A percentile compares a stretch with the other conserved stretches of the same genome.
Conservation (phyloP, 2,888 invertebrate genomes). For the Heliothis peltigera region DNA sequence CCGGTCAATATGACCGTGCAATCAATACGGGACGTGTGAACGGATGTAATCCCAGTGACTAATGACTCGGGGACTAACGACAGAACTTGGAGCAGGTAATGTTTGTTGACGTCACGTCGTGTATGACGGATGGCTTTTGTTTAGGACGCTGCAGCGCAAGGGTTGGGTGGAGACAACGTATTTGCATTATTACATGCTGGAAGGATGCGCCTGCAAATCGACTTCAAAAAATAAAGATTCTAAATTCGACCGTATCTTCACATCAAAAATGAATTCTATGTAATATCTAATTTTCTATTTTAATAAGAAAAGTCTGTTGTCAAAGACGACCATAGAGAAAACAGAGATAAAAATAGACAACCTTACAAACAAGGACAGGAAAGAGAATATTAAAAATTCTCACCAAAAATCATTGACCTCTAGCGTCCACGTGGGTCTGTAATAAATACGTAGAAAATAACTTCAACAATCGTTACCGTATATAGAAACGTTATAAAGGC, state of each 20-base stretch:
- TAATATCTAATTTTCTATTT: no score
- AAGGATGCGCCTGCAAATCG: no score
- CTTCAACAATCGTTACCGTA: constrained; percentile 15
- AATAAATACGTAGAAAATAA: background rate
- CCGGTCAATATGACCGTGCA: constrained; percentile 63
- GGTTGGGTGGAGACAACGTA: constrained; percentile 31
- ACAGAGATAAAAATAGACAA: constrained; percentile 5
- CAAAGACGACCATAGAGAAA: background rate
- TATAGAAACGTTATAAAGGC: background rate
- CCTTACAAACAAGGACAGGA: constrained; percentile 13
- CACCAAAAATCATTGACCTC: constrained; percentile 24
- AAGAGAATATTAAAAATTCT: constrained; percentile 5
- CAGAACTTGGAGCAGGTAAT: constrained; percentile 66
- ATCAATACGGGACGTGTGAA: constrained; percentile 72
- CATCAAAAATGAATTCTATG: no score
- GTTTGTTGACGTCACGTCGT: constrained; percentile 67
- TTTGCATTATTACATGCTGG: constrained; percentile 19
- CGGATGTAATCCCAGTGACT: constrained; percentile 69
- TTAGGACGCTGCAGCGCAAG: constrained; percentile 51
- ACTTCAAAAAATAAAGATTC: no score
- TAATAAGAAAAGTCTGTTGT: background rate
- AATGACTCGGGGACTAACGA: constrained; percentile 70
- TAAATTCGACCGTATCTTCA: no score
- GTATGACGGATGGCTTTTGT: constrained; percentile 69
- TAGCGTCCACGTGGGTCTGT: constrained; percentile 7